Conservation (phyloP, 2,113 vertebrate genomes). For the Eretmodus cyanostictus region DNA sequence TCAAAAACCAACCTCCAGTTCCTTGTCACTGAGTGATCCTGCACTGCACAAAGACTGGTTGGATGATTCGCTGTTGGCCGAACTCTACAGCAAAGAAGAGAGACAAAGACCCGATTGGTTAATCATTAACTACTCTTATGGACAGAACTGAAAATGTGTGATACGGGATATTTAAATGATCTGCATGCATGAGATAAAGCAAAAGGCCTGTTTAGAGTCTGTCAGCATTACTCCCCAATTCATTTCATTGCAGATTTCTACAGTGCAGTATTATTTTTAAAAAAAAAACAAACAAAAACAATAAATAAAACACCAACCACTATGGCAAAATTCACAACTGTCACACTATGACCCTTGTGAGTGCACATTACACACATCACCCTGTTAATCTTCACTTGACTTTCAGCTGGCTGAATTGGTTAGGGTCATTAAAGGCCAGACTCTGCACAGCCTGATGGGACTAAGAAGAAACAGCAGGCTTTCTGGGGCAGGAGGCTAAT, state of each 20-base stretch:
- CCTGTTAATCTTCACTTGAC: not conserved
- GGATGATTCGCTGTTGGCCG: slow-evolving; percentile 90
- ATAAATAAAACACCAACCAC: not conserved
- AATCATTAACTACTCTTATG: not conserved
- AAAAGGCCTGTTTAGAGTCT: not conserved
- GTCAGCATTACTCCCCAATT: not conserved
- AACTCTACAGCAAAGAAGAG: slow-evolving; percentile 69
- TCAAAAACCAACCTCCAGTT: slow-evolving; percentile 82
- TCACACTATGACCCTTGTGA: not conserved
- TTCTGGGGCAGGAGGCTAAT: slow-evolving; percentile 18
- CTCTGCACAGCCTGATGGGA: not conserved
- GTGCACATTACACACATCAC: not conserved
- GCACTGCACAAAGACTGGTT: slow-evolving; percentile 94
- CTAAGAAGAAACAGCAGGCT: slow-evolving; percentile 20
- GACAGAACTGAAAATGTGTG: not conserved
- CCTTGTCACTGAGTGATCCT: slow-evolving; percentile 93
- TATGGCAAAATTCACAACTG: not conserved
- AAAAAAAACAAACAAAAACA: rapidly evolving
- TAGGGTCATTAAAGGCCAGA: not conserved
- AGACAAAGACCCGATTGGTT: not conserved
- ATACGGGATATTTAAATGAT: not conserved
- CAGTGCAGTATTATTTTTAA: not conserved
- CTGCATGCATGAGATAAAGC: not conserved
- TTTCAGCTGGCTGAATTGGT: not conserved
- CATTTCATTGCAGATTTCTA: not conserved